phyloP scores from a whole-genome alignment of 2,113 vertebrate genomes.

The Oreochromis tanganicae region DNA sequence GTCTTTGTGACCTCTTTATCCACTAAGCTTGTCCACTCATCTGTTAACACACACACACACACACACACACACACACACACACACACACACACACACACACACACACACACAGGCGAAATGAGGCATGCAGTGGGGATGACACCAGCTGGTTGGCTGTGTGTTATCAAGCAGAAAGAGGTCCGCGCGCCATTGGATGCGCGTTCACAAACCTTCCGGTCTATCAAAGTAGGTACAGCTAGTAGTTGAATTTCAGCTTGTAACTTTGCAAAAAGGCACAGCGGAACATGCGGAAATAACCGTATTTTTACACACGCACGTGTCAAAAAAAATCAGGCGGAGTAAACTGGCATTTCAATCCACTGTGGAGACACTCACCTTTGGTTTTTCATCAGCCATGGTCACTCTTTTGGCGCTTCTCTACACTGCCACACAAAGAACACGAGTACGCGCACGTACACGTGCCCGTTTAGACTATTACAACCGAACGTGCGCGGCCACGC shows the following conservation, averaged over 20 bases:
- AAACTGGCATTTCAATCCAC: not conserved
- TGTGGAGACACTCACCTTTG: constrained; percentile 81
- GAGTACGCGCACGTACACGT: constrained; percentile 76
- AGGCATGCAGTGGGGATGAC: not conserved
- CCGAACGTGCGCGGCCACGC: constrained; percentile 71
- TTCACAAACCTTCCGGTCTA: constrained; percentile 77
- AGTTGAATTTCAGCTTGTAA: constrained; percentile 47
- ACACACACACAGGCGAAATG: not conserved
- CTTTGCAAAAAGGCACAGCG: constrained; percentile 10
- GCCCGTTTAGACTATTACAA: constrained; percentile 34
- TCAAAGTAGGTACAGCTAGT: constrained; percentile 54
- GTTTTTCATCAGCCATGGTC: constrained; percentile 96
- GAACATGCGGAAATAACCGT: not conserved
- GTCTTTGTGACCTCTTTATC: no score
- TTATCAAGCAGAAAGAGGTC: constrained; percentile 14
- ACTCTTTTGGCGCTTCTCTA: constrained; percentile 79
- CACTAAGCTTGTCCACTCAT: no score
- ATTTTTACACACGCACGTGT: not conserved
- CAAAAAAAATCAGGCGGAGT: not conserved
- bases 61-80: not conserved
- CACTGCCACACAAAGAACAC: constrained; percentile 82
- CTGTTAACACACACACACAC: not conserved
- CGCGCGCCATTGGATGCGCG: constrained; percentile 67
- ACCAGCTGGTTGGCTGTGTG: constrained; percentile 37
- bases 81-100: not conserved